Evolutionary conservation across 2,797 vertebrate species (phyloP).

Genomic region (Coreius guichenoti): DNA sequence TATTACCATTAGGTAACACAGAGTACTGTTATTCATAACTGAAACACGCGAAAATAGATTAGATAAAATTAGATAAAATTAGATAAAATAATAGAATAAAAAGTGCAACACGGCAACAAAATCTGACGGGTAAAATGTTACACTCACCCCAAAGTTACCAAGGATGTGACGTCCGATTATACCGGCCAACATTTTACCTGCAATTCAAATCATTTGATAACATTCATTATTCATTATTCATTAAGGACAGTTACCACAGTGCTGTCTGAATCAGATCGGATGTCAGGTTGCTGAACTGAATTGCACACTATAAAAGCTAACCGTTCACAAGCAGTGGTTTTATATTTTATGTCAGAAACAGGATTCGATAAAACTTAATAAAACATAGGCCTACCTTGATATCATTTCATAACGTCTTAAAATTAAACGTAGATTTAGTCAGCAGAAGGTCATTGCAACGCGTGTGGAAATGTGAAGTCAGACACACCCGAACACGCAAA

Average conservation of each 20-base stretch:
- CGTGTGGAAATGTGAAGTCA: slow-evolving; percentile 10
- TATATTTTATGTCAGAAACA: neutral
- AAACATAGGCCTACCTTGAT: slow-evolving; percentile 12
- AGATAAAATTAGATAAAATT: neutral
- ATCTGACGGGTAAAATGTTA: neutral
- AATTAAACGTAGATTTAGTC: neutral
- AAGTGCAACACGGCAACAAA: neutral
- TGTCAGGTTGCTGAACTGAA: neutral
- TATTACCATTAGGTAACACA: neutral
- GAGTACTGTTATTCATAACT: neutral
- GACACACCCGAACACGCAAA: neutral
- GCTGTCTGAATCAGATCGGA: neutral
- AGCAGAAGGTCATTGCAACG: slow-evolving; percentile 24
- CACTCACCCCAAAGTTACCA: slow-evolving; percentile 50
- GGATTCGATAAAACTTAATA: neutral
- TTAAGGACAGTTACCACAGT: neutral
- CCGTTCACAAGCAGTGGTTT: neutral
- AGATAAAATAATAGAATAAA: neutral
- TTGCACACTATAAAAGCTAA: neutral
- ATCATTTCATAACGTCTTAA: neutral
- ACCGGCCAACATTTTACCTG: slow-evolving; percentile 52
- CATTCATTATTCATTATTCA: neutral
- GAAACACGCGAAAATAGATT: neutral
- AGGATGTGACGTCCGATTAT: slow-evolving; percentile 42
- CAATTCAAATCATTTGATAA: slow-evolving; percentile 6